Base-by-base conservation (phyloP, 2,888 invertebrate genomes). In the Lasioglossum vierecki region DNA sequence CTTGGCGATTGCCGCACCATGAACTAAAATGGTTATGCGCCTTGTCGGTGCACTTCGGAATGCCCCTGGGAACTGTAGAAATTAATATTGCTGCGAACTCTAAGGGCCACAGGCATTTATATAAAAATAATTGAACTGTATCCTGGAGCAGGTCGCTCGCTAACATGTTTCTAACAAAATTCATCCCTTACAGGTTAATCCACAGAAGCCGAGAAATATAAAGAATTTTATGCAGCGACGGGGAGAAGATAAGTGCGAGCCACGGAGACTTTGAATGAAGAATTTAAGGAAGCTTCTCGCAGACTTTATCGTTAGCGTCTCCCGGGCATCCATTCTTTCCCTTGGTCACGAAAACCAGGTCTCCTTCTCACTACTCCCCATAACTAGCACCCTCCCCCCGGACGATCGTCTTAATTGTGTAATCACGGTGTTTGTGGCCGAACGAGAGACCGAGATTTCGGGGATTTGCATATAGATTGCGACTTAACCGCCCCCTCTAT, bases 381-480 rank as follows among this genome's bases (percentile, higher is more conserved):
- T 85, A 87, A 87, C 82, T 70, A 82, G 77, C 79, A 44, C 26
- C 26, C 60, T 11, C 57, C 63, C 1, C 68, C 35, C 44, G 72
- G 53, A 71, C 72, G 87, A 71, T 82, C 79, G 77, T 90, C 87
- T 87, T 85, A 83, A 83, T 68, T 83, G 83, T 82, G 85, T 80
- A 73, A 84, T 86, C 82, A 90, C 81, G 74, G 85, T 88, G 90
- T 90, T 90, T 90, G 82, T 35, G 88, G 76, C 79, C 72, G 83
- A 88, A 88, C 80, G 90, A 85, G 63, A 78, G 75, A 68, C 76
- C 71, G 80, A 63, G 80, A 86, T 84, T 75, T 76, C 71, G 70
- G 63, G 78, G 71, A 84, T 88, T 90, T 86, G 81, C 86, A 90
- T 87, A 90, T 84, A 90, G 85, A 88, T 88, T 88, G 88, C 79